These are phyloP conservation scores for Sebastolobus altivelis DNA, from an alignment of 2,797 vertebrate species.

Conservation along the genomic window DNA sequence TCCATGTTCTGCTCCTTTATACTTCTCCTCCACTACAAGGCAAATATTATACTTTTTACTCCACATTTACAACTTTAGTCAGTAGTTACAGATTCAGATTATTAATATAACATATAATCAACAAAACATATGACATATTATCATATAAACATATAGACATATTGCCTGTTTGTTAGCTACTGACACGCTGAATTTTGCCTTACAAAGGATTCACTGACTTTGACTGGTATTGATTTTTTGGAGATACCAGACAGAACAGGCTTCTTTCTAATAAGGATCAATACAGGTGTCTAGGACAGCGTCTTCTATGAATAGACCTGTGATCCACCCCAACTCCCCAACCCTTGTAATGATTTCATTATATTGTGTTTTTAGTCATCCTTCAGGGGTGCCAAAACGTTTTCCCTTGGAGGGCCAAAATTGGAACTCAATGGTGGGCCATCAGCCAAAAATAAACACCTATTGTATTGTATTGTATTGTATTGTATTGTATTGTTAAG, in stretches of 20 bases:
- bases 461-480: too few relatives aligned
- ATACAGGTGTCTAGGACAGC: slow-evolving; percentile 58
- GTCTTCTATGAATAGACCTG: slow-evolving; percentile 30
- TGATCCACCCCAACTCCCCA: slow-evolving; percentile 7
- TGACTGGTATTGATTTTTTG: slow-evolving; percentile 66
- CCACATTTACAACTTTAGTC: neutral
- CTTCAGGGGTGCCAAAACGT: too few relatives aligned
- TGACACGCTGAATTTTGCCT: slow-evolving; percentile 17
- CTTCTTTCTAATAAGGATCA: slow-evolving; percentile 58
- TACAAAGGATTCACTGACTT: slow-evolving; percentile 44
- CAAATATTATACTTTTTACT: neutral
- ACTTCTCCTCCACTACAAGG: neutral
- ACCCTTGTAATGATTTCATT: neutral
- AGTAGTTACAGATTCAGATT: neutral
- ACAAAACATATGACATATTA: neutral
- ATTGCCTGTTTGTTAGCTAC: too few relatives aligned
- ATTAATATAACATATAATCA: neutral
- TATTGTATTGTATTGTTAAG: too few relatives aligned
- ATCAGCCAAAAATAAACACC: too few relatives aligned
- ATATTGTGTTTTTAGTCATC: neutral
- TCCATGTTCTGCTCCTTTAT: neutral
- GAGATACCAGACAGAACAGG: slow-evolving; percentile 63
- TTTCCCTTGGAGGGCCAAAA: too few relatives aligned
- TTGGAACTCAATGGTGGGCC: too few relatives aligned
- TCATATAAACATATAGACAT: too few relatives aligned